Percentiles rank a stretch among this genome's conserved stretches.
Evolutionary conservation across 2,888 invertebrate species (phyloP).

Genomic region (Lacanobia oleracea): DNA sequence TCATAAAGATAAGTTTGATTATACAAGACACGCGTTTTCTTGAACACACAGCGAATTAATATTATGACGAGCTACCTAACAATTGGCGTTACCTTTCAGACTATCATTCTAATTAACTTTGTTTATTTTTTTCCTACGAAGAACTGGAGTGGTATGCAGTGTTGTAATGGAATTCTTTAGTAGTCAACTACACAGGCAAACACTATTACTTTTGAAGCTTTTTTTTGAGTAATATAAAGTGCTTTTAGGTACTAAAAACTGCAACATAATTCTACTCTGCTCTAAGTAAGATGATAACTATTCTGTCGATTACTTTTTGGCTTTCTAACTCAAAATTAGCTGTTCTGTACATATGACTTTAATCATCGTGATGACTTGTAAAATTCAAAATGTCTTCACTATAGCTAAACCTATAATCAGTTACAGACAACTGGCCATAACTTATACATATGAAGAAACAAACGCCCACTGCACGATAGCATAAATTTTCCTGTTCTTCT

Average conservation of each 20-base stretch:
- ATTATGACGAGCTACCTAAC: conserved; percentile 35
- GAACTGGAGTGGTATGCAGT: conserved; percentile 29
- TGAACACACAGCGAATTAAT: conserved; percentile 26
- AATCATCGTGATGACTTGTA: neutral
- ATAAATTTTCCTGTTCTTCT: conserved; percentile 14
- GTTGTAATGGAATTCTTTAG: conserved; percentile 58
- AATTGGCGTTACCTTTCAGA: conserved; percentile 37
- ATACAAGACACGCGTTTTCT: conserved; percentile 16
- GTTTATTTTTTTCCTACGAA: conserved; percentile 37
- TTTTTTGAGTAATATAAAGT: conserved; percentile 29
- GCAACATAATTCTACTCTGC: conserved; percentile 14
- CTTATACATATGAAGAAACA: conserved; percentile 12
- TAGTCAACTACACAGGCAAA: conserved; percentile 34
- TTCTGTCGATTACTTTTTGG: neutral
- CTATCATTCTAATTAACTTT: conserved; percentile 48
- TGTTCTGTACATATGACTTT: neutral
- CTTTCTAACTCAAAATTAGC: neutral
- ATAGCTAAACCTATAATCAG: neutral
- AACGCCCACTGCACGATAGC: conserved; percentile 14
- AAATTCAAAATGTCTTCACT: neutral
- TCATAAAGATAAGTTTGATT: conserved; percentile 15
- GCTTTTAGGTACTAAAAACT: conserved; percentile 34
- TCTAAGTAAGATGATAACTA: neutral
- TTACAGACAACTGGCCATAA: neutral
- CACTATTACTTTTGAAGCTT: conserved; percentile 22